Conservation (phyloP, 2,888 invertebrate species). For the Melipona bicolor region DNA sequence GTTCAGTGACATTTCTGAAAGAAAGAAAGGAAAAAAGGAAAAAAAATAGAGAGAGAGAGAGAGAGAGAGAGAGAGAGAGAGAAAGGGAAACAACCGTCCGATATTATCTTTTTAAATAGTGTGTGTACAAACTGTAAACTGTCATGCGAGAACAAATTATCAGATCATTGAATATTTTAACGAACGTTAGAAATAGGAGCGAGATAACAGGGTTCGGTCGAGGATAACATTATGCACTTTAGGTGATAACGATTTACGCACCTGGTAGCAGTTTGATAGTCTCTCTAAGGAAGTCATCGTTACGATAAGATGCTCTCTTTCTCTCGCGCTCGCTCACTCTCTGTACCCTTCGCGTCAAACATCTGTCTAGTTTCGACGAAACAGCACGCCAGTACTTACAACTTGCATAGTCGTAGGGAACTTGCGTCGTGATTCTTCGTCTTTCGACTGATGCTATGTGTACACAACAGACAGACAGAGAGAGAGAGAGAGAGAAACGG, state of each 20-base stretch:
- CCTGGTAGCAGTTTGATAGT: conserved; percentile 31
- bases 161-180: neutral
- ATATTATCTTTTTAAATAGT: too few species aligned
- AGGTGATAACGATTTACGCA: conserved; percentile 29
- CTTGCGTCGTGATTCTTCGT: neutral
- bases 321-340: neutral
- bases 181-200: neutral
- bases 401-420: neutral
- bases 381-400: neutral
- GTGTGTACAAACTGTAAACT: neutral
- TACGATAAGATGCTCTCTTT: conserved; percentile 32
- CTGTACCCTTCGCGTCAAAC: conserved; percentile 23
- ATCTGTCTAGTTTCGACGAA: conserved; percentile 23
- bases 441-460: neutral
- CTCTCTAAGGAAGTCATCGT: conserved; percentile 25
- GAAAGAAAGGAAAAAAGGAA: too few species aligned
- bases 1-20: too few species aligned
- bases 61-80: too few species aligned
- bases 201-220: neutral
- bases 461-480: too few species aligned
- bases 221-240: neutral
- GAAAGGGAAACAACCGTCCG: too few species aligned
- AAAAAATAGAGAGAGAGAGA: too few species aligned
- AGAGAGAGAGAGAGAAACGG: too few species aligned
- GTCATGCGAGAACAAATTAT: neutral